Evolutionary conservation across 2,113 vertebrate species (phyloP).

Genomic region (Pseudorasbora parva): DNA sequence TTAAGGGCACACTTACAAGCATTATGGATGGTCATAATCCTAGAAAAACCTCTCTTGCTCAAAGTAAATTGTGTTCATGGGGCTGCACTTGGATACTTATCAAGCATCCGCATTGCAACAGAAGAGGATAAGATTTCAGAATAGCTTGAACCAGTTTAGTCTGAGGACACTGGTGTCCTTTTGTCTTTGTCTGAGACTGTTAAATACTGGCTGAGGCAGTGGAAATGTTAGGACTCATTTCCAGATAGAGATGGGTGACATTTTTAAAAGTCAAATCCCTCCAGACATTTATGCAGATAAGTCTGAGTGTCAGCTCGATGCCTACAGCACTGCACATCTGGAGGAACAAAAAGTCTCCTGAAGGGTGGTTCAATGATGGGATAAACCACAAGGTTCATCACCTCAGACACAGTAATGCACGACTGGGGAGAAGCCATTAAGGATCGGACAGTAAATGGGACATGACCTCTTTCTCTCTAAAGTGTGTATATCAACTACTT

Average conservation of each 20-base stretch:
- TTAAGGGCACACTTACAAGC: background rate
- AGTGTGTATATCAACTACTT: background rate
- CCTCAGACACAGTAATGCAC: background rate
- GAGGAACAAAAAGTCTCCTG: background rate
- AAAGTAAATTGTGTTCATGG: background rate
- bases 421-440: background rate
- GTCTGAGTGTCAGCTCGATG: background rate
- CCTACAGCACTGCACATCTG: background rate
- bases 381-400: background rate
- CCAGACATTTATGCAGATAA: background rate
- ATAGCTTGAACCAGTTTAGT: background rate
- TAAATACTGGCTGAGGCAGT: background rate
- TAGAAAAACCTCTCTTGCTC: background rate
- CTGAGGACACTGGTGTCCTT: background rate
- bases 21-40: background rate
- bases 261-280: background rate
- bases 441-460: background rate
- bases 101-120: background rate
- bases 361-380: background rate
- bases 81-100: background rate
- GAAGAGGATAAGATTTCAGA: background rate
- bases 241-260: background rate
- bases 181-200: background rate
- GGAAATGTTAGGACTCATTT: background rate
- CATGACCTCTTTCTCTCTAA: background rate